A percentile compares a stretch with the other conserved stretches of the same genome.
These are phyloP conservation scores for Trichosurus vulpecula DNA, from an alignment of 2,797 vertebrate species.

Conservation along the genomic window DNA sequence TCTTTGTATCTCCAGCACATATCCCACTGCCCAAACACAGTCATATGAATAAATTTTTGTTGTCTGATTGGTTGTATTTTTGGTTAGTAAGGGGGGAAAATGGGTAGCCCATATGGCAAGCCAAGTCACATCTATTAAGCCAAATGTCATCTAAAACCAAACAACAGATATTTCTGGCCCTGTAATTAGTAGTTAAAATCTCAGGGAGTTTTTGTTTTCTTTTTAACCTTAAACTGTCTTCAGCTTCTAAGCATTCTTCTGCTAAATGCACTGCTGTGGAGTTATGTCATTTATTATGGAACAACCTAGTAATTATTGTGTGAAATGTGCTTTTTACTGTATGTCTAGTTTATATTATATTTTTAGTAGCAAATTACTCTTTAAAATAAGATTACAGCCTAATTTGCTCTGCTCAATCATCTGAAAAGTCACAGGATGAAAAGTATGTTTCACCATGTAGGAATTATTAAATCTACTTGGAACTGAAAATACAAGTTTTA, in stretches of 20 bases:
- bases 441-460: conserved; percentile 3
- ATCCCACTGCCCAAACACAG: background rate
- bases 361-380: conserved; percentile 49
- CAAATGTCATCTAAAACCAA: conserved; percentile 56
- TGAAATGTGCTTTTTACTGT: conserved; percentile 30
- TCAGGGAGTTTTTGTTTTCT: conserved; percentile 70
- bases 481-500: conserved; percentile 19
- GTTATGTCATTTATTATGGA: conserved; percentile 44
- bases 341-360: background rate
- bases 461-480: conserved; percentile 36
- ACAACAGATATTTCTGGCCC: conserved; percentile 66
- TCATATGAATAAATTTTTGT: background rate
- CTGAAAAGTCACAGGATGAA: conserved; percentile 31
- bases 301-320: conserved; percentile 53
- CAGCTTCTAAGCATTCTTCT: conserved; percentile 24
- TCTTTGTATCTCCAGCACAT: background rate
- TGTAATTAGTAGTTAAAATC: conserved; percentile 75
- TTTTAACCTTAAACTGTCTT: conserved; percentile 73
- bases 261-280: conserved; percentile 2
- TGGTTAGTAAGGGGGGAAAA: background rate
- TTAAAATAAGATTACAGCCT: conserved; percentile 50
- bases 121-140: conserved; percentile 64
- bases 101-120: conserved; percentile 66
- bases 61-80: background rate
- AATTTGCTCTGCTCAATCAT: conserved; percentile 12